Percentiles rank a stretch among this genome's conserved stretches.
Evolutionary conservation across 2,888 invertebrate genomes (phyloP).

Genomic region (Leptinotarsa tumamoca): DNA sequence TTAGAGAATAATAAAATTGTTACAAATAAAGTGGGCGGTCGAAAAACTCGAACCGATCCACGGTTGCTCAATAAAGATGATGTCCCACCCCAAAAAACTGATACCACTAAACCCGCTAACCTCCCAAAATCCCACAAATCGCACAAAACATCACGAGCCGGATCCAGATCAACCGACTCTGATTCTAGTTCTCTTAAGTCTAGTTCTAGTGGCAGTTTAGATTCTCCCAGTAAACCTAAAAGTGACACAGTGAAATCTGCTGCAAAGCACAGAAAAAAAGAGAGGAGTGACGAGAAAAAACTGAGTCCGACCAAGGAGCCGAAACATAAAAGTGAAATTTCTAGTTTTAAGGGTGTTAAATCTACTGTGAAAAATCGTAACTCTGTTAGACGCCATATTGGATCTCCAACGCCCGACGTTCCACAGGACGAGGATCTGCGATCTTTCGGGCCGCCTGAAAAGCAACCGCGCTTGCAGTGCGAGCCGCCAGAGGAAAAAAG

Average conservation of each 20-base stretch:
- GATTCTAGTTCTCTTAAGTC: slow-evolving; percentile 46
- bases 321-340: slow-evolving; percentile 51
- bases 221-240: slow-evolving; percentile 64
- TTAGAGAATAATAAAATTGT: slow-evolving; percentile 65
- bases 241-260: slow-evolving; percentile 55
- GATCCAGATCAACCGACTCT: slow-evolving; percentile 37
- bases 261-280: slow-evolving; percentile 53
- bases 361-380: slow-evolving; percentile 72
- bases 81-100: slow-evolving; percentile 55
- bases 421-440: slow-evolving; percentile 65
- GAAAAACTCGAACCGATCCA: slow-evolving; percentile 64
- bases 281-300: slow-evolving; percentile 52
- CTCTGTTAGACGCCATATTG: slow-evolving; percentile 76
- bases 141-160: slow-evolving; percentile 36
- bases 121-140: slow-evolving; percentile 53
- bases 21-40: slow-evolving; percentile 64
- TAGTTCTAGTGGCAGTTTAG: slow-evolving; percentile 53
- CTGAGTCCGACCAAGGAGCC: slow-evolving; percentile 45
- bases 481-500: slow-evolving; percentile 65
- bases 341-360: slow-evolving; percentile 71
- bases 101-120: slow-evolving; percentile 54
- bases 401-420: slow-evolving; percentile 71
- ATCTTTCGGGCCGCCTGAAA: slow-evolving; percentile 62
- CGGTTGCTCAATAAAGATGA: slow-evolving; percentile 64
- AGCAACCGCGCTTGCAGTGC: slow-evolving; percentile 58